Conservation (phyloP, 2,888 invertebrate species). For the Yponomeuta sedellus region DNA sequence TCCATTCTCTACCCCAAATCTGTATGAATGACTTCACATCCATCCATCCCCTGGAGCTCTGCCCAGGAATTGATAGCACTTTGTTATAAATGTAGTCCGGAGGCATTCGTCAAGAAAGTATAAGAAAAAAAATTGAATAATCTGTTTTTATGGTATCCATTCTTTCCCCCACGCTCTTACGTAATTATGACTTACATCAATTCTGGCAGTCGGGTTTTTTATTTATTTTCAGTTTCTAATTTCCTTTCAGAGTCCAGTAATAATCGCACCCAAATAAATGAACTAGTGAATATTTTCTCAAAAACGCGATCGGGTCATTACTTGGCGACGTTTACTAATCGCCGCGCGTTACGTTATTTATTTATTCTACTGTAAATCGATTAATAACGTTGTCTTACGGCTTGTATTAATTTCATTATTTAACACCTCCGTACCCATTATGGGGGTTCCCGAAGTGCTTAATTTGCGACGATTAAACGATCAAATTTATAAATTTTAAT, state of each 20-base stretch:
- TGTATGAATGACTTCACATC: too few species aligned
- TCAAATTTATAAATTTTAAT: not conserved
- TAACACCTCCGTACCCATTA: constrained; percentile 31
- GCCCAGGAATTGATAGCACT: too few species aligned
- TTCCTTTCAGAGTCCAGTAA: constrained; percentile 21
- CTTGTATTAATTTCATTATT: constrained; percentile 44
- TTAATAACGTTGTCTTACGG: constrained; percentile 31
- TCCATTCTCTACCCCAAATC: too few species aligned
- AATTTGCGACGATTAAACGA: not conserved
- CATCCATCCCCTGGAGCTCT: too few species aligned
- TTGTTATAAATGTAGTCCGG: too few species aligned
- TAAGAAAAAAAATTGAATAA: too few species aligned
- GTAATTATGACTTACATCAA: too few species aligned
- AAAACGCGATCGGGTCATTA: constrained; percentile 32
- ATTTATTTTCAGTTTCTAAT: too few species aligned
- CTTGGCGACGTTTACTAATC: constrained; percentile 39
- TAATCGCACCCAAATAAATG: constrained; percentile 42
- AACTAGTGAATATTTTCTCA: constrained; percentile 36
- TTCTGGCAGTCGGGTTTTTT: too few species aligned
- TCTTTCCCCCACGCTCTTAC: not conserved
- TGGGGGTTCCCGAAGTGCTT: not conserved
- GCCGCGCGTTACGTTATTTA: constrained; percentile 27
- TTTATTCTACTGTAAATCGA: constrained; percentile 29
- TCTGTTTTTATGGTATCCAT: not conserved
- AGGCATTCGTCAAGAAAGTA: too few species aligned